Evolutionary conservation across 2,113 vertebrate genomes (phyloP).

Genomic region (Argyrosomus japonicus): DNA sequence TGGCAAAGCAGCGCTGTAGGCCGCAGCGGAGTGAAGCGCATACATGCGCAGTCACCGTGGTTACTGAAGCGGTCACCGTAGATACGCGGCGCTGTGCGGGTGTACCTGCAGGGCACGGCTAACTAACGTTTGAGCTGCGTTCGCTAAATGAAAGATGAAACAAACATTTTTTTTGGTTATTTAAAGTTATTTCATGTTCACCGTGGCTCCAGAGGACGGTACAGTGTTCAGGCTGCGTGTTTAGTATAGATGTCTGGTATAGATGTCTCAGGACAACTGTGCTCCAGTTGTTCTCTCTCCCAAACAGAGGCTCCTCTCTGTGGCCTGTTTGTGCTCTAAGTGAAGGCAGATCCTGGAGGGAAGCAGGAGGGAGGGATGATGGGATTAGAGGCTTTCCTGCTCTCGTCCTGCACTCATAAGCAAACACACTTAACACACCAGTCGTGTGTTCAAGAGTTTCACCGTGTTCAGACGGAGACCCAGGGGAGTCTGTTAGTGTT

Average conservation of each 20-base stretch:
- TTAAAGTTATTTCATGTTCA: background rate
- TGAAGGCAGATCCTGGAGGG: slow-evolving; percentile 49
- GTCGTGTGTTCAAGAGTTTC: slow-evolving; percentile 11
- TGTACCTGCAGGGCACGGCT: slow-evolving; percentile 9
- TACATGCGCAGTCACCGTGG: slow-evolving; percentile 4
- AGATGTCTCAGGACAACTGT: slow-evolving; percentile 63
- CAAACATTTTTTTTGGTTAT: background rate
- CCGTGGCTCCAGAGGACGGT: background rate
- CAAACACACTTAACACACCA: slow-evolving; percentile 41
- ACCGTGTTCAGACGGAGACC: background rate
- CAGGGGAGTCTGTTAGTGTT: background rate
- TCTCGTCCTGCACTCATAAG: slow-evolving; percentile 49
- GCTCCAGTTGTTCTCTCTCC: slow-evolving; percentile 57
- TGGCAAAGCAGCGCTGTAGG: background rate
- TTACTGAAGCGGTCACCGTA: slow-evolving; percentile 8
- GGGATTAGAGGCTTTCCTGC: slow-evolving; percentile 68
- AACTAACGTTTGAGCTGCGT: background rate
- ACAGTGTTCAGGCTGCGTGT: background rate
- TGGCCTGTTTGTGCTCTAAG: slow-evolving; percentile 39
- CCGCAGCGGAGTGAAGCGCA: background rate
- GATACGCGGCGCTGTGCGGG: background rate
- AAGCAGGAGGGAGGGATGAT: slow-evolving; percentile 44
- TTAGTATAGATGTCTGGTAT: slow-evolving; percentile 49
- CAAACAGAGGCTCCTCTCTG: slow-evolving; percentile 60
- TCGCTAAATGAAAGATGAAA: background rate